Percentiles rank a stretch among this genome's conserved stretches.
These are phyloP conservation scores for Dendropsophus ebraccatus DNA, from an alignment of 2,113 vertebrate genomes.

Conservation along the genomic window DNA sequence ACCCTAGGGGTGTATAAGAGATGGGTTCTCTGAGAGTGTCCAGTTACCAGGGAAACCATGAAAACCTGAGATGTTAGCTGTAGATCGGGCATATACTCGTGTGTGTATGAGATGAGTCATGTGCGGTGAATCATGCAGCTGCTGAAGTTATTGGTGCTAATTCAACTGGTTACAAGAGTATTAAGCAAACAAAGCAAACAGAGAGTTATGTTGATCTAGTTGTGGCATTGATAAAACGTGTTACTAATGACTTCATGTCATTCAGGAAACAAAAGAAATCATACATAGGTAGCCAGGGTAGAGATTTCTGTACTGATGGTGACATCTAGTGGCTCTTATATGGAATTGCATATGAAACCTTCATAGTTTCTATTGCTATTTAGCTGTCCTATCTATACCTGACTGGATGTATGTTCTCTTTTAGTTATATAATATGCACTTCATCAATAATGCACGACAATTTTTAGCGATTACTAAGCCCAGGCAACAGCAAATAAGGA, in stretches of 20 bases:
- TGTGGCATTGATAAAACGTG: background rate
- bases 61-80: background rate
- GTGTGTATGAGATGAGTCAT: background rate
- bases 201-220: background rate
- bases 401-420: too few relatives aligned
- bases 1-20: background rate
- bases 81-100: background rate
- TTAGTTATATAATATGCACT: too few relatives aligned
- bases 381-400: background rate
- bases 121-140: background rate
- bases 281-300: background rate
- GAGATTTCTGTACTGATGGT: background rate
- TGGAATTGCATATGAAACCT: background rate
- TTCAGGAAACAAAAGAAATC: background rate
- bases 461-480: too few relatives aligned
- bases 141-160: conserved; percentile 3
- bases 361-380: background rate
- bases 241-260: background rate
- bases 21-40: background rate
- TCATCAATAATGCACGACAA: too few relatives aligned
- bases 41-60: conserved; percentile 31
- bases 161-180: conserved; percentile 9
- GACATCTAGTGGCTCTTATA: background rate
- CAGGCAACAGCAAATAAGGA: too few relatives aligned
- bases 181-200: background rate